Conservation (phyloP, 2,888 invertebrate species). For the Limnephilus lunatus region DNA sequence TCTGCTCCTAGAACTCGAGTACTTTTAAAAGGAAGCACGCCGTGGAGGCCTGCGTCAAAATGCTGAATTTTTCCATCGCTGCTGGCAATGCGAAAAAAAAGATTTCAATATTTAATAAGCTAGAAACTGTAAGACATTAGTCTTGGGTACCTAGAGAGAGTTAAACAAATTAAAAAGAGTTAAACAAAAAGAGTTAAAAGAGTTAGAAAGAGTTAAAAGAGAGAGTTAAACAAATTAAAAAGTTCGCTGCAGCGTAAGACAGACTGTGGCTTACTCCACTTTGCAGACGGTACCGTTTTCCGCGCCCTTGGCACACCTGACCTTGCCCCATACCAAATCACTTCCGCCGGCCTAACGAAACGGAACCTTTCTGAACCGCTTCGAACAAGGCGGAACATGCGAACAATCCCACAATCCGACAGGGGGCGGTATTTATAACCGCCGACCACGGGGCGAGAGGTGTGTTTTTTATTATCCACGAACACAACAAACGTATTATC, state of each 20-base stretch:
- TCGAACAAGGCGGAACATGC: slow-evolving; percentile 7
- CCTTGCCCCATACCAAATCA: slow-evolving; percentile 1
- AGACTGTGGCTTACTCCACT: not conserved
- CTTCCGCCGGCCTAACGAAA: slow-evolving; percentile 10
- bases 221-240: not conserved
- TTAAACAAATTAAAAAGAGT: not conserved
- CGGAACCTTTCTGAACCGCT: not conserved
- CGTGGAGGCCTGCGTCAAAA: no score
- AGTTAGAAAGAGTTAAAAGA: no score
- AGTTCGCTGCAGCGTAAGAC: not conserved
- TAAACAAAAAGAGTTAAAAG: no score
- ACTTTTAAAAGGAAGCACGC: no score
- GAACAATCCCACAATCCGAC: slow-evolving; percentile 21
- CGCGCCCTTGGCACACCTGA: slow-evolving; percentile 24
- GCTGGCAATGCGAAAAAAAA: no score
- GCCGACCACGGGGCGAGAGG: not conserved
- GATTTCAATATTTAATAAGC: no score
- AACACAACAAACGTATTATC: slow-evolving; percentile 2
- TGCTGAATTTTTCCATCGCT: no score
- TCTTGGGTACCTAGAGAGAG: no score
- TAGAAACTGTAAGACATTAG: no score
- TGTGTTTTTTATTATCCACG: slow-evolving; percentile 6
- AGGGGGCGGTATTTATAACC: not conserved
- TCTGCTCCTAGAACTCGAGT: no score
- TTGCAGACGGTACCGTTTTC: not conserved